Evolutionary conservation across 2,888 invertebrate species (phyloP).

Genomic region (Drosophila koepferae): DNA sequence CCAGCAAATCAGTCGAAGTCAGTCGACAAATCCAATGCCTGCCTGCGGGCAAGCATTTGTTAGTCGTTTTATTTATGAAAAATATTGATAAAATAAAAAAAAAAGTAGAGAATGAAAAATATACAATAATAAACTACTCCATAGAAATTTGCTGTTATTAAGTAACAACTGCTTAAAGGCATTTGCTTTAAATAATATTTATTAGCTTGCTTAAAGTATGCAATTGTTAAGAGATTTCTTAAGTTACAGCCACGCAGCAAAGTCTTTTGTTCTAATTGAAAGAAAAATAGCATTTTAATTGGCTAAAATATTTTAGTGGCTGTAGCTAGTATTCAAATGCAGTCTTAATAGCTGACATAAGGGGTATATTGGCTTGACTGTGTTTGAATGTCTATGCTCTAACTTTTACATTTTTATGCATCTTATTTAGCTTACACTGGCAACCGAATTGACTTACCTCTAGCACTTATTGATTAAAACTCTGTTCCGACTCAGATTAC

Average conservation of each 20-base stretch:
- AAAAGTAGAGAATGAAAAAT: neutral
- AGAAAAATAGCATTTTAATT: neutral
- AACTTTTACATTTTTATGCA: neutral
- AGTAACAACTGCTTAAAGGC: neutral
- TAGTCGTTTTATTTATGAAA: conserved; percentile 26
- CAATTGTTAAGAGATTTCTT: neutral
- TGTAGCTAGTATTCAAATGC: neutral
- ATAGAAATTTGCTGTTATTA: conserved; percentile 1
- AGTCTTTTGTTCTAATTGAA: neutral
- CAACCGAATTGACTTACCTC: too few species aligned
- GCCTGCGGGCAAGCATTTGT: conserved; percentile 26
- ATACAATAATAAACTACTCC: neutral
- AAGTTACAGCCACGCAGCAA: neutral
- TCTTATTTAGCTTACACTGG: neutral
- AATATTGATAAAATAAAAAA: neutral
- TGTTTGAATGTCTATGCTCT: neutral
- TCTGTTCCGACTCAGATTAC: too few species aligned
- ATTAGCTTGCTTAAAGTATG: neutral
- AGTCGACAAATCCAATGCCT: conserved; percentile 15
- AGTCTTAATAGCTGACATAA: neutral
- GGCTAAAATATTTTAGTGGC: neutral
- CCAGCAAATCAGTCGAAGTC: conserved; percentile 67
- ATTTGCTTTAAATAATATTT: neutral
- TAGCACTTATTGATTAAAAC: too few species aligned
- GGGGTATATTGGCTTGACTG: neutral